Base-by-base conservation (phyloP, 2,888 invertebrate genomes). In the Nomada flava region DNA sequence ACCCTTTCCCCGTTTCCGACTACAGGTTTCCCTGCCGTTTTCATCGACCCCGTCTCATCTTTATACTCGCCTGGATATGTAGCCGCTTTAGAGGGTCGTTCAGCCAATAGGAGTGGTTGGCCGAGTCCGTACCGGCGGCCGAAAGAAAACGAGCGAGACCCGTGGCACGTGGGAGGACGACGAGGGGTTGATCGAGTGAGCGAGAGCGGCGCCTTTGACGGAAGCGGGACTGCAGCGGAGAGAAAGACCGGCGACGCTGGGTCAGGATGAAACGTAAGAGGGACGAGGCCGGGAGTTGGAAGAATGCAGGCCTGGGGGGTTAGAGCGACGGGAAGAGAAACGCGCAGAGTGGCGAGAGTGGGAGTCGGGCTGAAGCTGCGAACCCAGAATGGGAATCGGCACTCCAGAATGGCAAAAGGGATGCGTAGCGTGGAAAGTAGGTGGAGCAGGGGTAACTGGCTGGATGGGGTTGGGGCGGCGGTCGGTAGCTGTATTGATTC, bases 401-500 rank as follows among this genome's bases (percentile, higher is more conserved):
- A 86, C 83, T 86, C 82, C 82, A 89, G 89, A 87, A 89, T 86
- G 86, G 85, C 69, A 76, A 86, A 85, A 80, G 83, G 88, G 86
- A 75, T 85, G 88, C 86, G 88, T 86, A 84, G 81, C 88, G 83
- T 85, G 85, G 83, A 84, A 84, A 85, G 85, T 85, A 82, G 82
- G 80, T 73, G 78, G 73, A 74, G 79, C 72, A 83, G 73, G 76
- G 76, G 70, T 70, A 82, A 87, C 75, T 78, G 88, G 87, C 57
- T 65, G 86, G 87, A 82, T 88, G 86, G 89, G 84, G 87, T 89
- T 88, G 91, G 90, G 90, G 91, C 90, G 89, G 90, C 88, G 91
- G 91, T 91, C 89, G 91, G 90, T 91, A 92, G 93, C 93, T 93
- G 93, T 93, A 93, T 93, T 92, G 93, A 93, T 93, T 93, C 92